A percentile compares a stretch with the other conserved stretches of the same genome.
phyloP scores from a whole-genome alignment of 1,140 invertebrate genomes.

The Platyscapa corneri region DNA sequence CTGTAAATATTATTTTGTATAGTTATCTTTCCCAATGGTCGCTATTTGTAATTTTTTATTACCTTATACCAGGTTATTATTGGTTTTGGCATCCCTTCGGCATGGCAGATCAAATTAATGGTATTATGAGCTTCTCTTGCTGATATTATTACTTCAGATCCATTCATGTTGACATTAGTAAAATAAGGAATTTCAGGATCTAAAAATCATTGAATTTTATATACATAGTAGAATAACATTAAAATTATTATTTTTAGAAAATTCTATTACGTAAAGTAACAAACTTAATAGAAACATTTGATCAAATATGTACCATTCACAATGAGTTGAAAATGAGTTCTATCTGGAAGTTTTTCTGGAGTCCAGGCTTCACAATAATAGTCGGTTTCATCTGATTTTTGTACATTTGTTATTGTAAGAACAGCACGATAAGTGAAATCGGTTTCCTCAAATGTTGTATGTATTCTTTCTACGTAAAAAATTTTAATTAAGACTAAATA shows the following conservation, averaged over 20 bases:
- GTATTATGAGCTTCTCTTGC: conserved; percentile 54
- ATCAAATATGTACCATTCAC: conserved; percentile 57
- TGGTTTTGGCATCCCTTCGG: conserved; percentile 65
- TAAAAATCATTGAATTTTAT: conserved; percentile 38
- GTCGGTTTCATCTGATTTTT: conserved; percentile 53
- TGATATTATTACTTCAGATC: conserved; percentile 54
- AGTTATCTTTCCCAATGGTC: neutral
- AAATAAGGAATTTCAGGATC: conserved; percentile 60
- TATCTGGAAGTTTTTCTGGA: conserved; percentile 51
- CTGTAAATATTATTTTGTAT: conserved; percentile 55
- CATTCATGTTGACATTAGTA: conserved; percentile 59
- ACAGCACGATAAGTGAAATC: conserved; percentile 61
- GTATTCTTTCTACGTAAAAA: conserved; percentile 55
- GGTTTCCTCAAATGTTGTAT: conserved; percentile 50
- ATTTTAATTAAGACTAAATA: neutral
- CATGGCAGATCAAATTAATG: conserved; percentile 61
- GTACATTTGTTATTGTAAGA: conserved; percentile 58
- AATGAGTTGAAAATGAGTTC: conserved; percentile 53
- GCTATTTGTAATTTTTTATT: conserved; percentile 35
- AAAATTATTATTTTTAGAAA: no score
- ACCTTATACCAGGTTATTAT: conserved; percentile 69
- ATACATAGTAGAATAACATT: neutral
- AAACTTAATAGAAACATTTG: no score
- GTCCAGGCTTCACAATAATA: conserved; percentile 62
- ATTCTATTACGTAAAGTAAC: no score